A percentile compares a stretch with the other conserved stretches of the same genome.
These are phyloP conservation scores for Platerodrilus igneus DNA, from an alignment of 2,888 invertebrate species.

Conservation along the genomic window DNA sequence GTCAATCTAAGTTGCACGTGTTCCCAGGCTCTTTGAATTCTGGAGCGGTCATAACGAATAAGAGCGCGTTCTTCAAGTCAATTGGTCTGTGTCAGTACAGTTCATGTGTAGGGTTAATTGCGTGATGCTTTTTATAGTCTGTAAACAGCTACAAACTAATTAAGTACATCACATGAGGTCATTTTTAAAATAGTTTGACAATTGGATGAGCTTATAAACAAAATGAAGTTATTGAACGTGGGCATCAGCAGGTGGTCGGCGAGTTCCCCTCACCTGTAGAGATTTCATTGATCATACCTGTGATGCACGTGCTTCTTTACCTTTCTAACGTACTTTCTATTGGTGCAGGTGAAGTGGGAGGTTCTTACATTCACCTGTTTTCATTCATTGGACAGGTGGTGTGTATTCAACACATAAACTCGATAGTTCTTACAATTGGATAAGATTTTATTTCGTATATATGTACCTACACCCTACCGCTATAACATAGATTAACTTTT, in stretches of 20 bases:
- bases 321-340: slow-evolving; percentile 24
- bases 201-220: no score
- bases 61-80: slow-evolving; percentile 34
- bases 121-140: slow-evolving; percentile 33
- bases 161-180: slow-evolving; percentile 27
- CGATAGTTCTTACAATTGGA: no score
- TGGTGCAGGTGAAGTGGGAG: slow-evolving; percentile 33
- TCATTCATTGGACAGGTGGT: slow-evolving; percentile 21
- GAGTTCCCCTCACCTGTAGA: slow-evolving; percentile 11
- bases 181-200: slow-evolving; percentile 20
- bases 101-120: slow-evolving; percentile 36
- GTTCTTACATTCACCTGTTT: slow-evolving; percentile 25
- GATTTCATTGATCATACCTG: slow-evolving; percentile 14
- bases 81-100: slow-evolving; percentile 34
- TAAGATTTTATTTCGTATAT: no score
- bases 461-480: no score
- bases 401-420: no score
- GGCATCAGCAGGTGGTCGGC: slow-evolving; percentile 25
- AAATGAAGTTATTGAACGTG: background rate
- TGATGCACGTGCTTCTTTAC: slow-evolving; percentile 11
- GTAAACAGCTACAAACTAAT: slow-evolving; percentile 31
- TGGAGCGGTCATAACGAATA: slow-evolving; percentile 26
- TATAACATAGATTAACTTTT: no score
- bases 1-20: slow-evolving; percentile 28
- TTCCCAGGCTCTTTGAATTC: slow-evolving; percentile 28